phyloP scores from a whole-genome alignment of 1,140 invertebrate genomes.

The Panulirus ornatus region DNA sequence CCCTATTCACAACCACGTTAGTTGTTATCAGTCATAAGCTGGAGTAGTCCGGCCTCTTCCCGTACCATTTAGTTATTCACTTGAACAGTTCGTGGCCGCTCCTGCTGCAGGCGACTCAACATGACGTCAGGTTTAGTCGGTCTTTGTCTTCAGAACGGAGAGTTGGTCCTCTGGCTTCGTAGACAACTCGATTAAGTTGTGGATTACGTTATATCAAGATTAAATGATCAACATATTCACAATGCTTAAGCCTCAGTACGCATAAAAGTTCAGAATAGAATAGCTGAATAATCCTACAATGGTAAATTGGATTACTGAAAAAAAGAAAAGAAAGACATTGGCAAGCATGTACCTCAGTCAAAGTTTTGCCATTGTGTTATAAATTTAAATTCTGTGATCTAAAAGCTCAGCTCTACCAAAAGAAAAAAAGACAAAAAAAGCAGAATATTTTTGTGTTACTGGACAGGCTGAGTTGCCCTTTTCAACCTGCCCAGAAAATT shows the following conservation, averaged over 20 bases:
- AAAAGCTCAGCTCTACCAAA: background rate
- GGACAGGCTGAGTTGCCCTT: constrained; percentile 35
- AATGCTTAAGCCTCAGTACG: constrained; percentile 19
- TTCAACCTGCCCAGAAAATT: constrained; percentile 20
- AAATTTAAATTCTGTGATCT: constrained; percentile 29
- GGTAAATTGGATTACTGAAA: constrained; percentile 32
- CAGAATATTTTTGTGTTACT: background rate
- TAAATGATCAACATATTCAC: too few relatives aligned
- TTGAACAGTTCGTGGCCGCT: too few relatives aligned
- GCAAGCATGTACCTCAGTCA: constrained; percentile 22
- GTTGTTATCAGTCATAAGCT: too few relatives aligned
- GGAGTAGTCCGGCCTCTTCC: too few relatives aligned
- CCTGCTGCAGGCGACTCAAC: too few relatives aligned
- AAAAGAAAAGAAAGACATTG: constrained; percentile 41
- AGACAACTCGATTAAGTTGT: too few relatives aligned
- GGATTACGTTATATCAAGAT: too few relatives aligned
- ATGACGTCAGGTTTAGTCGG: too few relatives aligned
- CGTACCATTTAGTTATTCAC: too few relatives aligned
- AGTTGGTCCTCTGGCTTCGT: too few relatives aligned
- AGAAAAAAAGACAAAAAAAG: constrained; percentile 21
- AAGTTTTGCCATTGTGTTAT: constrained; percentile 8
- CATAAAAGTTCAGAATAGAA: constrained; percentile 13
- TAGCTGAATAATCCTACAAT: background rate
- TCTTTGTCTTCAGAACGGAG: too few relatives aligned
- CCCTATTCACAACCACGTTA: too few relatives aligned